Evolutionary conservation across 2,888 invertebrate genomes (phyloP).

Genomic region (Hirtodrosophila alboralis): DNA sequence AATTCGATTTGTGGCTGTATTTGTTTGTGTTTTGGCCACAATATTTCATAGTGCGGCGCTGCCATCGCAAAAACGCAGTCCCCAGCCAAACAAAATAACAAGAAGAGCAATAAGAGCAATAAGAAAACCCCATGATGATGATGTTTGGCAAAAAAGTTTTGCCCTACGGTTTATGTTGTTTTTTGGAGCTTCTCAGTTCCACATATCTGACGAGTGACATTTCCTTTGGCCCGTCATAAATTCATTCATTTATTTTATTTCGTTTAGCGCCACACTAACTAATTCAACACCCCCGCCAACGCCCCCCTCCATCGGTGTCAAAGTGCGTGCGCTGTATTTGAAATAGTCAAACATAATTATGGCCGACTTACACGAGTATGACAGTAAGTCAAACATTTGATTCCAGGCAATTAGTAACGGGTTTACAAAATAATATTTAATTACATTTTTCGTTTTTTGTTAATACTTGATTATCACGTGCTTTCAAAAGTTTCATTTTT

Average conservation of each 20-base stretch:
- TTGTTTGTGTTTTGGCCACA: constrained; percentile 51
- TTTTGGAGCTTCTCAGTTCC: constrained; percentile 35
- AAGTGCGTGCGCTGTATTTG: constrained; percentile 67
- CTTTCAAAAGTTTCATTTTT: no score
- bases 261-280: constrained; percentile 69
- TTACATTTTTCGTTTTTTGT: no score
- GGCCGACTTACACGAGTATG: constrained; percentile 4
- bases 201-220: constrained; percentile 61
- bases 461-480: no score
- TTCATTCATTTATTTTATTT: constrained; percentile 77
- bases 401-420: no score
- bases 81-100: constrained; percentile 34
- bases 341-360: constrained; percentile 31
- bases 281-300: constrained; percentile 12
- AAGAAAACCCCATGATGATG: constrained; percentile 34
- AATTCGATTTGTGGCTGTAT: constrained; percentile 29
- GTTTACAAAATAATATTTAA: no score
- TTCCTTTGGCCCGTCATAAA: constrained; percentile 50
- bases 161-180: constrained; percentile 58
- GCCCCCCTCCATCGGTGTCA: constrained; percentile 15
- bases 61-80: constrained; percentile 21
- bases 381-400: no score
- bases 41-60: constrained; percentile 42
- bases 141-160: constrained; percentile 42
- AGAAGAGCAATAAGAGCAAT: no score